Percentiles rank a stretch among this genome's conserved stretches.
phyloP scores from a whole-genome alignment of 2,797 vertebrate species.

The Enteromius anoplus region DNA sequence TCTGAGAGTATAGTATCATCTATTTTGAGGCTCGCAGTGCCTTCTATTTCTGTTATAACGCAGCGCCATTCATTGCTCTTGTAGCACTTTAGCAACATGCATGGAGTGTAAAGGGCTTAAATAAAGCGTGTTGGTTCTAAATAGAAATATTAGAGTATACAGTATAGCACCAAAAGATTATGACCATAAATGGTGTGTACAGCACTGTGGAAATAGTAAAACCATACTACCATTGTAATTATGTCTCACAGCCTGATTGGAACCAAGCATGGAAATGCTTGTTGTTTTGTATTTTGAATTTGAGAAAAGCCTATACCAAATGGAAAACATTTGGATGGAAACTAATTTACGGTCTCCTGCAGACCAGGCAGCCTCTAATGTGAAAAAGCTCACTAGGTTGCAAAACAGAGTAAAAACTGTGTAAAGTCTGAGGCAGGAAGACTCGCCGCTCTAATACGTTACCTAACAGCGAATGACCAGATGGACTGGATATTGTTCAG shows the following conservation, averaged over 20 bases:
- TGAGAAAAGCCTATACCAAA: neutral
- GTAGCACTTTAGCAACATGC: neutral
- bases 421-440: neutral
- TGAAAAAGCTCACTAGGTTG: neutral
- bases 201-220: neutral
- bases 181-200: neutral
- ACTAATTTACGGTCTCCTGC: neutral
- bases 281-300: neutral
- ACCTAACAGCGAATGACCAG: neutral
- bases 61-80: neutral
- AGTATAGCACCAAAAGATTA: neutral
- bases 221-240: neutral
- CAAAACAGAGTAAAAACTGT: neutral
- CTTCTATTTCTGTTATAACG: neutral
- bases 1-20: neutral
- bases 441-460: neutral
- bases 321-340: neutral
- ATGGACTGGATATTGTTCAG: conserved; percentile 12
- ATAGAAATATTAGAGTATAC: neutral
- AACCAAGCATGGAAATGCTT: neutral
- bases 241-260: neutral
- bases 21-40: neutral
- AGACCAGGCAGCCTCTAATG: neutral
- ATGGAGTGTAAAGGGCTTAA: neutral
- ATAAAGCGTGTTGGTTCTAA: neutral